Percentiles rank a stretch among this genome's conserved stretches.
Evolutionary conservation across 30 jellyfish, hydroid and myxozoan genomes (phyloP).

Genomic region (Sanderia malayensis): DNA sequence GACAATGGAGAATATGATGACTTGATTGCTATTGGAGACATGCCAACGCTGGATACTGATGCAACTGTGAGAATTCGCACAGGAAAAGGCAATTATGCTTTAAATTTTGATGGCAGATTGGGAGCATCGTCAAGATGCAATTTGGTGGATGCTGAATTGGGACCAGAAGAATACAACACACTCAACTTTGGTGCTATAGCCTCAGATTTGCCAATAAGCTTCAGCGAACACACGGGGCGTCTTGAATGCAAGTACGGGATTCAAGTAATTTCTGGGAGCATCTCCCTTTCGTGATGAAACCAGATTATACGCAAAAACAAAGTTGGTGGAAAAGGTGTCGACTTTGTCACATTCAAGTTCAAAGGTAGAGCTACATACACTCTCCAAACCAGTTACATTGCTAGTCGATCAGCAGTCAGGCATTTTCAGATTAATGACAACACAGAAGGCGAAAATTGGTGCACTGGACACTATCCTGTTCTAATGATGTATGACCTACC

Average conservation of each 20-base stretch:
- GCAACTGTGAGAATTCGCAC: conserved; percentile 7
- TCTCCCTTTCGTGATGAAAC: neutral
- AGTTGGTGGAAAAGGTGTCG: conserved; percentile 9
- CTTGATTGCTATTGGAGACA: conserved; percentile 18
- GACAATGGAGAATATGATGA: conserved; percentile 21
- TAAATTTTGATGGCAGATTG: conserved; percentile 31
- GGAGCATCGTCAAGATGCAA: neutral
- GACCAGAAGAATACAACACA: conserved; percentile 25
- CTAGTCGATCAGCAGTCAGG: neutral
- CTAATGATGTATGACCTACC: conserved; percentile 3
- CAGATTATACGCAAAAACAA: conserved; percentile 9
- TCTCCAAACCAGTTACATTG: neutral
- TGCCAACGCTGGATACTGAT: conserved; percentile 15
- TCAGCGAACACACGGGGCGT: conserved; percentile 9
- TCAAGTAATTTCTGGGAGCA: conserved; percentile 12
- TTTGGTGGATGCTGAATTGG: conserved; percentile 40
- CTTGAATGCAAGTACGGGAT: conserved; percentile 4
- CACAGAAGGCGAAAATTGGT: conserved; percentile 15
- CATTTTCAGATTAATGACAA: conserved; percentile 22
- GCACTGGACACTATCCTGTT: conserved; percentile 3
- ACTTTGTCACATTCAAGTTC: conserved; percentile 11
- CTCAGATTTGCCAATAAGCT: neutral
- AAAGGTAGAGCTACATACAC: conserved; percentile 9
- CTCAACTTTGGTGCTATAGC: conserved; percentile 1
- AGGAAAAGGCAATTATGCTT: conserved; percentile 46